phyloP scores from a whole-genome alignment of 2,113 vertebrate species.

The Ploceus nigricollis region DNA sequence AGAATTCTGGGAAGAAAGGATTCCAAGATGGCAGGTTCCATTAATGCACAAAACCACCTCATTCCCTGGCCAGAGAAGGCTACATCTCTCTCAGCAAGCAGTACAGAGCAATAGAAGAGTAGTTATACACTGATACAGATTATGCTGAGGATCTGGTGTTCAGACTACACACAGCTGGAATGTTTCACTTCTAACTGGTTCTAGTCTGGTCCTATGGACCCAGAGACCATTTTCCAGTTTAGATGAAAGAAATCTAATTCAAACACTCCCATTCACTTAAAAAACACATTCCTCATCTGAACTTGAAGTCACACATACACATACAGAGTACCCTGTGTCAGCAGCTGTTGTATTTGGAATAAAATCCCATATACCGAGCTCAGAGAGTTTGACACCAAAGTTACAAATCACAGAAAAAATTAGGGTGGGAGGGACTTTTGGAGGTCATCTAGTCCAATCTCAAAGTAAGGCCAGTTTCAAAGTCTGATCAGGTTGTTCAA shows the following conservation, averaged over 20 bases:
- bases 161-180: neutral
- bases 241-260: neutral
- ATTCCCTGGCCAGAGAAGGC: neutral
- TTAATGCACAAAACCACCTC: neutral
- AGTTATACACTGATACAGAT: neutral
- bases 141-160: neutral
- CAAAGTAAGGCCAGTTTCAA: neutral
- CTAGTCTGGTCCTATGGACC: neutral
- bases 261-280: neutral
- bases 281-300: neutral
- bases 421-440: neutral
- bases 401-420: neutral
- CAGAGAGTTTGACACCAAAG: neutral
- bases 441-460: neutral
- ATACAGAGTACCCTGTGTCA: neutral
- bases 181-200: neutral
- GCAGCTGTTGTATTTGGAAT: neutral
- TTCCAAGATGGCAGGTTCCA: neutral
- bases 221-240: neutral
- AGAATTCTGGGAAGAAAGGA: neutral
- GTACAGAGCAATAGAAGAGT: neutral
- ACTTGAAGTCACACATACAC: neutral
- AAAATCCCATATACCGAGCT: neutral
- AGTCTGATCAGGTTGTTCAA: neutral
- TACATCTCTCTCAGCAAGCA: neutral